Conservation (phyloP, 2,797 vertebrate species). For the Pseudocheirus occidentalis region DNA sequence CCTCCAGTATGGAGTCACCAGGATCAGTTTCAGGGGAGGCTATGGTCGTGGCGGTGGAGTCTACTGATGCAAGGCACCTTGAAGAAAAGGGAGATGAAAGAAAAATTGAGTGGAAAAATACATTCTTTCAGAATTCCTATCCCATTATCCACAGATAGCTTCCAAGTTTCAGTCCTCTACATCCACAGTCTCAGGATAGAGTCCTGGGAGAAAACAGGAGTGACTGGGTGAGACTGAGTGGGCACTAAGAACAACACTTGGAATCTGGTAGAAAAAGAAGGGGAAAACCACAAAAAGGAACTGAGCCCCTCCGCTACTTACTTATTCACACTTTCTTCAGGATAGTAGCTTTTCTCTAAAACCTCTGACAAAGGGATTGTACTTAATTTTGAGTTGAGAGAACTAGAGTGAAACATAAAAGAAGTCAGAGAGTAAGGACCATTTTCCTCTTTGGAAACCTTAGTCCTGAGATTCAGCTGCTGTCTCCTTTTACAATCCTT, state of each 20-base stretch:
- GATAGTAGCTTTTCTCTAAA: slow-evolving; percentile 95
- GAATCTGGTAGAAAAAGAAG: background rate
- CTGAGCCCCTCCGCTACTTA: slow-evolving; percentile 84
- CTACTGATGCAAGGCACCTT: slow-evolving; percentile 90
- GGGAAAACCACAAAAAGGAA: background rate
- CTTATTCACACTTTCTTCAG: slow-evolving; percentile 87
- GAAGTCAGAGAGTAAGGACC: background rate
- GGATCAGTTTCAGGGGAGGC: slow-evolving; percentile 87
- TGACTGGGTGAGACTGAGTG: background rate
- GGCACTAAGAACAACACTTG: background rate
- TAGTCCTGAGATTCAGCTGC: too few species aligned
- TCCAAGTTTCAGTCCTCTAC: background rate
- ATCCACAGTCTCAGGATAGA: background rate
- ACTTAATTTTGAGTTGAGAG: slow-evolving; percentile 98
- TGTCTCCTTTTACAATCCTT: too few species aligned
- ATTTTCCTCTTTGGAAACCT: slow-evolving; percentile 59
- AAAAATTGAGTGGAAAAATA: background rate
- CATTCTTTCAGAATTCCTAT: background rate
- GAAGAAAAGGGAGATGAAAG: slow-evolving; percentile 67
- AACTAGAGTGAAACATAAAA: slow-evolving; percentile 85
- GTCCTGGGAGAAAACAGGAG: accelerated
- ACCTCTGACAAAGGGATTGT: slow-evolving; percentile 98
- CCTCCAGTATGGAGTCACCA: slow-evolving; percentile 90
- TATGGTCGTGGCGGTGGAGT: slow-evolving; percentile 91
- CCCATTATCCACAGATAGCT: background rate